Conservation (phyloP, 2,888 invertebrate species). For the Beris morrisii region DNA sequence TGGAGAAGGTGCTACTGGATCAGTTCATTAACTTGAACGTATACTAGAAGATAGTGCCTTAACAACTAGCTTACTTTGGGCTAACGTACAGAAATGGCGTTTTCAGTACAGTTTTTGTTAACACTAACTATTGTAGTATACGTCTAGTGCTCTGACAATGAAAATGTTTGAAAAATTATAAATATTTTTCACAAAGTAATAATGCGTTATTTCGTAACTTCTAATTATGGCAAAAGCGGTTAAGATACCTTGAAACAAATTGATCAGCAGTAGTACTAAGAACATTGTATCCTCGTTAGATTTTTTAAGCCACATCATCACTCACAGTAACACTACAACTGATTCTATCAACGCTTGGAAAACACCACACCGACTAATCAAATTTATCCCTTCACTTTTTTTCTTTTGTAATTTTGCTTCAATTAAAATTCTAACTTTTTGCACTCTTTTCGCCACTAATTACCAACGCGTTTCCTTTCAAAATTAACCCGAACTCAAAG, state of each 20-base stretch:
- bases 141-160: too few relatives aligned
- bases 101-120: too few relatives aligned
- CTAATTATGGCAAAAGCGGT: too few relatives aligned
- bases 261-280: background rate
- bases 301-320: slow-evolving; percentile 9
- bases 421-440: slow-evolving; percentile 3
- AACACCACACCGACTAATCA: slow-evolving; percentile 12
- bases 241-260: slow-evolving; percentile 13
- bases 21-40: too few relatives aligned
- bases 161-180: too few relatives aligned
- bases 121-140: too few relatives aligned
- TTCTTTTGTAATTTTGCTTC: background rate
- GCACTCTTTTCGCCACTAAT: slow-evolving; percentile 10
- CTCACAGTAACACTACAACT: background rate
- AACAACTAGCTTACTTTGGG: too few relatives aligned
- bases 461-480: slow-evolving; percentile 4
- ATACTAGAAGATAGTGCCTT: too few relatives aligned
- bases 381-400: slow-evolving; percentile 2
- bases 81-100: too few relatives aligned
- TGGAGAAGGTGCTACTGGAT: too few relatives aligned
- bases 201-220: too few relatives aligned
- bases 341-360: background rate
- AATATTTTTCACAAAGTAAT: too few relatives aligned
- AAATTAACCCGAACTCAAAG: background rate
- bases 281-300: slow-evolving; percentile 15